Percentiles rank a stretch among this genome's conserved stretches.
These are phyloP conservation scores for Trachops cirrhosus DNA, from an alignment of 2,797 vertebrate genomes.

Conservation along the genomic window DNA sequence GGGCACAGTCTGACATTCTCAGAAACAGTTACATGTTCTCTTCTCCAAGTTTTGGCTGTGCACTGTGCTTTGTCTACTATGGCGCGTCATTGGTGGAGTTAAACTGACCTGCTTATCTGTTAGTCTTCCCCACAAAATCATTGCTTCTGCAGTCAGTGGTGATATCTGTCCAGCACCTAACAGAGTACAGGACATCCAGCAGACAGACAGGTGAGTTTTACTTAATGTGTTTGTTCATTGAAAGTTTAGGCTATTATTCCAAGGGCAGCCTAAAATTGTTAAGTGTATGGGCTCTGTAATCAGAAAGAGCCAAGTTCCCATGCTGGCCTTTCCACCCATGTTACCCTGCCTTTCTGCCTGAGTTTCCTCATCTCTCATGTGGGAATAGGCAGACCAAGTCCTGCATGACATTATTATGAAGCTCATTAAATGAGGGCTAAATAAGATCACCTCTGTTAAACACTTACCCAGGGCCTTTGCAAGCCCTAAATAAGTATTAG, in stretches of 20 bases:
- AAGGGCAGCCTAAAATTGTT: background rate
- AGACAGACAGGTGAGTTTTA: background rate
- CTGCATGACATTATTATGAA: background rate
- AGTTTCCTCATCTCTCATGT: background rate
- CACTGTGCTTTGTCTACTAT: background rate
- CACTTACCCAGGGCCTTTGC: background rate
- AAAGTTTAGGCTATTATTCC: background rate
- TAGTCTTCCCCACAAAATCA: background rate
- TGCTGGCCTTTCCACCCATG: background rate
- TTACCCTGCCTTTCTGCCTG: too few relatives aligned
- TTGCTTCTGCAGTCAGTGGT: background rate
- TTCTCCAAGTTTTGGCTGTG: background rate
- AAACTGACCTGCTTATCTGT: background rate
- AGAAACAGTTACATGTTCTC: background rate
- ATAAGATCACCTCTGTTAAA: background rate
- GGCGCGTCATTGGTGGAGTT: background rate
- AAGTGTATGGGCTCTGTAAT: background rate
- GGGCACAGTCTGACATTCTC: background rate
- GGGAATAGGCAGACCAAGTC: background rate
- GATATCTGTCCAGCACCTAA: background rate
- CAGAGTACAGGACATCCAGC: background rate
- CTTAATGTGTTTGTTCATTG: background rate
- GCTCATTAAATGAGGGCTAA: background rate
- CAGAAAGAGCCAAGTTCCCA: background rate
- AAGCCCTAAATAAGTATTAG: background rate